These are phyloP conservation scores for Chrysochloris asiatica DNA, from an alignment of 2,113 vertebrate species.

Conservation along the genomic window DNA sequence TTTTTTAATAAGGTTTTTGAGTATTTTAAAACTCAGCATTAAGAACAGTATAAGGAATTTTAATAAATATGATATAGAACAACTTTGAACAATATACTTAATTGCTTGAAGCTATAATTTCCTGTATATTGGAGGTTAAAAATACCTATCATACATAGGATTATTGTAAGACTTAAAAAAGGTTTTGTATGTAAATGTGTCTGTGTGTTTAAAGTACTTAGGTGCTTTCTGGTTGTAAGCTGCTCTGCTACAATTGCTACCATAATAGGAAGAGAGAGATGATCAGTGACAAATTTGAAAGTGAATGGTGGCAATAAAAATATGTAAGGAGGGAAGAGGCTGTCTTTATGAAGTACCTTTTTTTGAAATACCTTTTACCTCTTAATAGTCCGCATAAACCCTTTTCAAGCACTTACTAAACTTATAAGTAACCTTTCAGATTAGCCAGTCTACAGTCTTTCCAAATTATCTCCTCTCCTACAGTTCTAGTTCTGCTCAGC, in stretches of 20 bases:
- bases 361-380: background rate
- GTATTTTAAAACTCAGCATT: conserved; percentile 3
- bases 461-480: background rate
- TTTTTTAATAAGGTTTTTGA: background rate
- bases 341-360: conserved; percentile 39
- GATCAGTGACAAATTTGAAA: conserved; percentile 18
- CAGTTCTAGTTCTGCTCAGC: background rate
- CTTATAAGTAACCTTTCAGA: conserved; percentile 13
- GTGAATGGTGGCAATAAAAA: background rate
- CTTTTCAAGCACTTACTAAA: background rate
- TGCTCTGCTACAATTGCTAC: background rate
- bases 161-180: conserved; percentile 11
- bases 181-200: too few relatives aligned
- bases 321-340: background rate
- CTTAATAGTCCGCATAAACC: conserved; percentile 14
- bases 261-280: background rate
- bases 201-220: background rate
- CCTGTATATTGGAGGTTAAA: background rate
- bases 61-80: background rate
- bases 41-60: conserved; percentile 13
- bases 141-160: background rate
- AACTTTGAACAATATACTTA: conserved; percentile 14
- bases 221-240: background rate
- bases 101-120: background rate
- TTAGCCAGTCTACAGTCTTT: background rate